A percentile compares a stretch with the other conserved stretches of the same genome.
phyloP scores from a whole-genome alignment of 2,113 vertebrate genomes.

The Anguilla rostrata region DNA sequence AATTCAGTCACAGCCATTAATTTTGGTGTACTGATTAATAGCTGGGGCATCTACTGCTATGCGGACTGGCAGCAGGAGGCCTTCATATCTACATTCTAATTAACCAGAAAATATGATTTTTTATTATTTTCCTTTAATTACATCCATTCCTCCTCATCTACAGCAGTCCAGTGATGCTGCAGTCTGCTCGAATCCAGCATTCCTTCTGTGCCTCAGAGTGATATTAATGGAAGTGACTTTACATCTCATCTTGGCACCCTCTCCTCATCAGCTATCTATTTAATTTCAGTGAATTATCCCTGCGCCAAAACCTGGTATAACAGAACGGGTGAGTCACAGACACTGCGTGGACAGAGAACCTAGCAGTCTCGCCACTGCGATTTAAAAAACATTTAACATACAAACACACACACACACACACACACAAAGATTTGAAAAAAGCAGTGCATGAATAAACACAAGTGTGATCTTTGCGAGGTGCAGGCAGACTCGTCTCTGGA shows the following conservation, averaged over 20 bases:
- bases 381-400: constrained; percentile 23
- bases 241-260: constrained; percentile 14
- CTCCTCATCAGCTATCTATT: constrained; percentile 40
- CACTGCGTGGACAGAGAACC: constrained; percentile 50
- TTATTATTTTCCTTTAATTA: background rate
- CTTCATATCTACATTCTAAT: background rate
- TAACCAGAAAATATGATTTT: background rate
- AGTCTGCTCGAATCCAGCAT: background rate
- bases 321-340: constrained; percentile 51
- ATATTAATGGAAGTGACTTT: constrained; percentile 9
- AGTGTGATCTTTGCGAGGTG: constrained; percentile 4
- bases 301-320: constrained; percentile 5
- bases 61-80: background rate
- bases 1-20: background rate
- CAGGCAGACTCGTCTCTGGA: background rate
- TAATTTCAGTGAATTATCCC: constrained; percentile 45
- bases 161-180: background rate
- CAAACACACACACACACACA: no score
- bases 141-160: constrained; percentile 1
- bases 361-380: constrained; percentile 39
- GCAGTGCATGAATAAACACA: background rate
- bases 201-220: background rate
- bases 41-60: background rate
- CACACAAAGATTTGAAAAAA: background rate
- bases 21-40: background rate